These are phyloP conservation scores for Scytalopus superciliaris DNA, from an alignment of 2,113 vertebrate genomes.

Conservation along the genomic window DNA sequence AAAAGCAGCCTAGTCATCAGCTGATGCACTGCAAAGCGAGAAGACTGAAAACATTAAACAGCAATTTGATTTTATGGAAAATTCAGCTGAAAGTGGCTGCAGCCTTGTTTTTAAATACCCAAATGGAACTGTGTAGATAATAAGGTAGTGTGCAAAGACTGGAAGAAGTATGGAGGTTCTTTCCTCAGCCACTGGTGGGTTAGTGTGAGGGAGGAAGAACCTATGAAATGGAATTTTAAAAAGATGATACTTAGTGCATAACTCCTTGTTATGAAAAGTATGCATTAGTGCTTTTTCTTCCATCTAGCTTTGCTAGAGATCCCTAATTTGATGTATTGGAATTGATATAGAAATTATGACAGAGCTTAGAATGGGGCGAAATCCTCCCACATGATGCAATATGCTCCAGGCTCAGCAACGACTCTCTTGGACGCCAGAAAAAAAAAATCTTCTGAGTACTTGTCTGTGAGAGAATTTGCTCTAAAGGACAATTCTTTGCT, in stretches of 20 bases:
- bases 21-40: neutral
- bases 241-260: neutral
- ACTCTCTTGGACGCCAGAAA: neutral
- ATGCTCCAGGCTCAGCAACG: neutral
- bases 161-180: neutral
- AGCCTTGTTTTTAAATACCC: neutral
- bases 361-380: neutral
- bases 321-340: neutral
- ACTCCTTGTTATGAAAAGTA: neutral
- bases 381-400: conserved; percentile 2
- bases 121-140: neutral
- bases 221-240: neutral
- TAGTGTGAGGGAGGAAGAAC: neutral
- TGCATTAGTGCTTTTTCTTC: neutral
- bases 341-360: conserved; percentile 19
- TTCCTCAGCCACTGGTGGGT: neutral
- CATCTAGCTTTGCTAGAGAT: neutral
- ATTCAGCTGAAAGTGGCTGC: neutral
- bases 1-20: neutral
- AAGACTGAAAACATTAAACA: neutral
- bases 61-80: neutral
- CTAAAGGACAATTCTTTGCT: neutral
- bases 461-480: neutral
- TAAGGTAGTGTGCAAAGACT: rapidly evolving
- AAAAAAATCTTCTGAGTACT: neutral